These are phyloP conservation scores for Calidris pugnax DNA, from an alignment of 2,113 vertebrate genomes.

Conservation along the genomic window DNA sequence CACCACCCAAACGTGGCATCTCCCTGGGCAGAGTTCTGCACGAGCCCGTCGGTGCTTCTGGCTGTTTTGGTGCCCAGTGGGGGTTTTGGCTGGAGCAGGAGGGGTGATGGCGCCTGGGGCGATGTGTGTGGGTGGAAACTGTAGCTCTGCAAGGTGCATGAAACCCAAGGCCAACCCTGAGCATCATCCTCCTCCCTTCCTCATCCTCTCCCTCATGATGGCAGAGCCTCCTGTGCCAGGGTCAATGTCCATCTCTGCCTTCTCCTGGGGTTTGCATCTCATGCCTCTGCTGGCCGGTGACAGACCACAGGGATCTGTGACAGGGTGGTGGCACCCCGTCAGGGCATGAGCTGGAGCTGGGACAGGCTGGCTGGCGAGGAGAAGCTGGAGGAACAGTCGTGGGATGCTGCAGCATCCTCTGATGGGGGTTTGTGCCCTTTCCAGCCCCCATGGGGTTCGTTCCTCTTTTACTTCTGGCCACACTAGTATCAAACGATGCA, in stretches of 20 bases:
- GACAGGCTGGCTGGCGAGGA: background rate
- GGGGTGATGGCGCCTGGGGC: background rate
- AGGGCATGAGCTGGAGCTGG: background rate
- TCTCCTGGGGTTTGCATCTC: background rate
- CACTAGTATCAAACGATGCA: background rate
- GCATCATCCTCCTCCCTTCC: background rate
- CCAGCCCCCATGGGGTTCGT: rapidly evolving
- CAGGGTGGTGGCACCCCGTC: rapidly evolving
- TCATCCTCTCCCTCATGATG: background rate
- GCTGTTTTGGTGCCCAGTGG: background rate
- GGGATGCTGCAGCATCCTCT: background rate
- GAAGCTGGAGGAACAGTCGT: background rate
- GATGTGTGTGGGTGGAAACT: rapidly evolving
- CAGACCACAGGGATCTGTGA: background rate
- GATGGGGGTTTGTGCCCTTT: background rate
- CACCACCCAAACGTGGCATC: rapidly evolving
- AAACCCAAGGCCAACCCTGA: background rate
- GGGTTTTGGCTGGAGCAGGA: background rate
- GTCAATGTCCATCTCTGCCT: background rate
- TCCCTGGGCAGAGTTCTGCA: rapidly evolving
- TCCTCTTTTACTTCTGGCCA: background rate
- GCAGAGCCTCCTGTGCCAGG: background rate
- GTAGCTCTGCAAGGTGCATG: background rate
- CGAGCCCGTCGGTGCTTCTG: rapidly evolving
- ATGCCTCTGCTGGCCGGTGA: rapidly evolving